Evolutionary conservation across 1,140 invertebrate genomes (phyloP).

Genomic region (Sitophilus oryzae): DNA sequence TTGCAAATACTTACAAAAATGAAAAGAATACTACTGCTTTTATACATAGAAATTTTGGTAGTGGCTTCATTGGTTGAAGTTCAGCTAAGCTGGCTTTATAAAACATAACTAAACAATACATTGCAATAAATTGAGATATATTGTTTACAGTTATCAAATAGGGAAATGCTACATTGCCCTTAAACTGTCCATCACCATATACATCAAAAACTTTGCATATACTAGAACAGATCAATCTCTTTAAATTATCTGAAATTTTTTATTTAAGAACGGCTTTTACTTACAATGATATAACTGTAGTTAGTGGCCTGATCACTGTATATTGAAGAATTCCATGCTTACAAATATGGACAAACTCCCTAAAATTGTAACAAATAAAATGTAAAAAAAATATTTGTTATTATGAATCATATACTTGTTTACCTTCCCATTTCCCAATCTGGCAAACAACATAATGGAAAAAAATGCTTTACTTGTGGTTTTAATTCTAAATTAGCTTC

Average conservation of each 20-base stretch:
- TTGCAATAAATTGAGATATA: slow-evolving; percentile 90
- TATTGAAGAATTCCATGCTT: slow-evolving; percentile 96
- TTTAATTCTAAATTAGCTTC: slow-evolving; percentile 77
- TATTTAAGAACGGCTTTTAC: too few relatives aligned
- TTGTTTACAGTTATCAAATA: slow-evolving; percentile 91
- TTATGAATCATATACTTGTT: too few relatives aligned
- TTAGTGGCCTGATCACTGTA: slow-evolving; percentile 81
- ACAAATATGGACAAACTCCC: slow-evolving; percentile 87
- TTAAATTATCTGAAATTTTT: background rate
- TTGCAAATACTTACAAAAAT: slow-evolving; percentile 79
- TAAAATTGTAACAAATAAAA: slow-evolving; percentile 37
- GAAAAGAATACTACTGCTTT: slow-evolving; percentile 97
- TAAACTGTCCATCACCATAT: slow-evolving; percentile 88
- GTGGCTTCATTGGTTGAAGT: slow-evolving; percentile 83
- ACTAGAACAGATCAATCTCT: slow-evolving; percentile 48
- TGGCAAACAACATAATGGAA: slow-evolving; percentile 76
- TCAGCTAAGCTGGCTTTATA: slow-evolving; percentile 84
- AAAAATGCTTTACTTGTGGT: slow-evolving; percentile 77
- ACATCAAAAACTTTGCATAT: slow-evolving; percentile 80
- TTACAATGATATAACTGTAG: slow-evolving; percentile 84
- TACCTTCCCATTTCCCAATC: slow-evolving; percentile 83
- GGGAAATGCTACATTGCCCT: slow-evolving; percentile 75
- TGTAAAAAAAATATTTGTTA: slow-evolving; percentile 1
- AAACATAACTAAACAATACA: slow-evolving; percentile 94
- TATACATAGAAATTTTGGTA: slow-evolving; percentile 96